Evolutionary conservation across 2,888 invertebrate genomes (phyloP).

Genomic region (Cosmopolites sordidus): DNA sequence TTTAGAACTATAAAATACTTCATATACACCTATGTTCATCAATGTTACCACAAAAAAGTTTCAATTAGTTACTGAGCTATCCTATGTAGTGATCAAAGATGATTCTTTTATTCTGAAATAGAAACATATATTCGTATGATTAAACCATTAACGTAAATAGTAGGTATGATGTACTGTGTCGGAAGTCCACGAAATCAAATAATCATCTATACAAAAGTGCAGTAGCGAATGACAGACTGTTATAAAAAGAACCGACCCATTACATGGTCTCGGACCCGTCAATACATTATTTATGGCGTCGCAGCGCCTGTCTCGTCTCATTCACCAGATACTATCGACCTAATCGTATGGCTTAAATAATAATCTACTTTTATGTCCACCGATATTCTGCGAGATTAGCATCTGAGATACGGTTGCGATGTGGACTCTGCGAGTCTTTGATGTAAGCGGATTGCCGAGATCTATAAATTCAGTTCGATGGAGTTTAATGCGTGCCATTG

Average conservation of each 20-base stretch:
- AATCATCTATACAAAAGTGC: not conserved
- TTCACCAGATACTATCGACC: conserved; percentile 9
- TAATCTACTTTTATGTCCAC: conserved; percentile 12
- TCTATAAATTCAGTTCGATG: conserved; percentile 2
- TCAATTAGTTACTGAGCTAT: too few relatives aligned
- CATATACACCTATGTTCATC: too few relatives aligned
- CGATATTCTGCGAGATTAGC: conserved; percentile 15
- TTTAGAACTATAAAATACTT: too few relatives aligned
- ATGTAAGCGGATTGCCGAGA: conserved; percentile 14
- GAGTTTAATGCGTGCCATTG: conserved; percentile 1
- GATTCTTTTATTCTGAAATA: too few relatives aligned
- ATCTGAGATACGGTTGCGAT: conserved; percentile 8
- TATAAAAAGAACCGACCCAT: not conserved
- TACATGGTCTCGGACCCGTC: conserved; percentile 2
- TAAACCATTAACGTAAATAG: too few relatives aligned
- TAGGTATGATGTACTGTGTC: too few relatives aligned
- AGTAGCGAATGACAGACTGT: not conserved
- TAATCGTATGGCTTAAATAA: conserved; percentile 14
- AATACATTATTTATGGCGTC: conserved; percentile 12
- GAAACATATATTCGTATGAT: too few relatives aligned
- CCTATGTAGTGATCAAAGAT: too few relatives aligned
- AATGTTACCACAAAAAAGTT: too few relatives aligned
- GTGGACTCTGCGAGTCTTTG: conserved; percentile 11
- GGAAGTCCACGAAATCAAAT: too few relatives aligned
- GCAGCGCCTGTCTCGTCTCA: conserved; percentile 4